Percentiles rank a stretch among this genome's conserved stretches.
Evolutionary conservation across 1,140 invertebrate genomes (phyloP).

Genomic region (Planococcus citri): DNA sequence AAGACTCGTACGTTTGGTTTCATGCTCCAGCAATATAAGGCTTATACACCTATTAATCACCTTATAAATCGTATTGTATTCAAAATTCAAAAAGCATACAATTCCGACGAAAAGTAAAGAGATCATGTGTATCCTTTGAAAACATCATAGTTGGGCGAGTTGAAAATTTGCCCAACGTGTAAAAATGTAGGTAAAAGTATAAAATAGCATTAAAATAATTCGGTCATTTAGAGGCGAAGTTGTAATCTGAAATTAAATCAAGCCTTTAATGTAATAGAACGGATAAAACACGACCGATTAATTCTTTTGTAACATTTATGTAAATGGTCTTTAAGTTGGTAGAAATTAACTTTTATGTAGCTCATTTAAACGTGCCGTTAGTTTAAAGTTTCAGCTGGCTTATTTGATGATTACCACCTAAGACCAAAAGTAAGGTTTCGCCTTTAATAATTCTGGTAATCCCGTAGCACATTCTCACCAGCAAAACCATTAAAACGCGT

Average conservation of each 20-base stretch:
- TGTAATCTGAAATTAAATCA: constrained; percentile 8
- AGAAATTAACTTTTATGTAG: constrained; percentile 19
- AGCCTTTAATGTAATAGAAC: background rate
- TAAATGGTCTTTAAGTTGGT: constrained; percentile 17
- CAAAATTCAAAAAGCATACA: no score
- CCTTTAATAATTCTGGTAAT: constrained; percentile 12
- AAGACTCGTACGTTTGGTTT: no score
- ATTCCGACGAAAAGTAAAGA: no score
- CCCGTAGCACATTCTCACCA: constrained; percentile 14
- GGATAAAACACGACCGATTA: constrained; percentile 18
- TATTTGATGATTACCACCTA: constrained; percentile 17
- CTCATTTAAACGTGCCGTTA: constrained; percentile 18
- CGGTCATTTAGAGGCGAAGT: background rate
- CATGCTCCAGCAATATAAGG: no score
- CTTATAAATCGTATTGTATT: no score
- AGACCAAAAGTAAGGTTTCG: background rate
- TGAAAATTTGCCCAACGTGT: no score
- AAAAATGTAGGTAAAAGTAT: no score
- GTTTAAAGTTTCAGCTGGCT: constrained; percentile 10
- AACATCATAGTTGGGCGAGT: no score
- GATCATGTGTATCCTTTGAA: no score
- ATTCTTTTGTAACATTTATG: constrained; percentile 17
- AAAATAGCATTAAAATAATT: background rate
- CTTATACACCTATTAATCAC: no score
- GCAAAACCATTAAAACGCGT: constrained; percentile 19